Percentiles rank a stretch among this genome's conserved stretches.
Conservation (phyloP, 2,797 vertebrate species). For the Alectoris magna region DNA sequence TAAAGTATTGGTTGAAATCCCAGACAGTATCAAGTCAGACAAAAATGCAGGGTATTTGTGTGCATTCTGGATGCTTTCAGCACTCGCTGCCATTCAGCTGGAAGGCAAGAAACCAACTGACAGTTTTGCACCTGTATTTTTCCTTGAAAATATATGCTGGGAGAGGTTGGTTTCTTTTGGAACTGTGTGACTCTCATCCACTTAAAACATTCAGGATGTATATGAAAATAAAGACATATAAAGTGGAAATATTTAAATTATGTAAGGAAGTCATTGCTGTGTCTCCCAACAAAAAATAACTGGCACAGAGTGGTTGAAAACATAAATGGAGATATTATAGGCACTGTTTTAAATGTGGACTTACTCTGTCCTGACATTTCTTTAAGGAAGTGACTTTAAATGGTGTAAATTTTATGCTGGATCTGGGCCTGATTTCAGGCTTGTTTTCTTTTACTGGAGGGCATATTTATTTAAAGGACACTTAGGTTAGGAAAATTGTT, state of each 20-base stretch:
- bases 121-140: neutral
- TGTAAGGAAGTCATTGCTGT: neutral
- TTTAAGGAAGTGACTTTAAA: conserved; percentile 19
- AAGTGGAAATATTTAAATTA: neutral
- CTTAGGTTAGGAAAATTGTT: conserved; percentile 21
- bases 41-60: neutral
- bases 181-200: neutral
- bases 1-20: neutral
- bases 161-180: neutral
- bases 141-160: neutral
- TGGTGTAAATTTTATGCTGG: neutral
- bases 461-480: conserved; percentile 32
- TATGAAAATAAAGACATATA: neutral
- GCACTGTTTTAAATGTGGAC: neutral
- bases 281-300: neutral
- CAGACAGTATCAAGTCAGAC: neutral
- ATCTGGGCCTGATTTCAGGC: neutral
- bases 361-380: neutral
- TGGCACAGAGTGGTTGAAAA: neutral
- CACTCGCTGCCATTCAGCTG: neutral
- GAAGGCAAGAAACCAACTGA: neutral
- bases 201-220: neutral
- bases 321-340: neutral
- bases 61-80: neutral
- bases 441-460: conserved; percentile 31